Conservation (phyloP, 2,888 invertebrate genomes). For the Timema podura region DNA sequence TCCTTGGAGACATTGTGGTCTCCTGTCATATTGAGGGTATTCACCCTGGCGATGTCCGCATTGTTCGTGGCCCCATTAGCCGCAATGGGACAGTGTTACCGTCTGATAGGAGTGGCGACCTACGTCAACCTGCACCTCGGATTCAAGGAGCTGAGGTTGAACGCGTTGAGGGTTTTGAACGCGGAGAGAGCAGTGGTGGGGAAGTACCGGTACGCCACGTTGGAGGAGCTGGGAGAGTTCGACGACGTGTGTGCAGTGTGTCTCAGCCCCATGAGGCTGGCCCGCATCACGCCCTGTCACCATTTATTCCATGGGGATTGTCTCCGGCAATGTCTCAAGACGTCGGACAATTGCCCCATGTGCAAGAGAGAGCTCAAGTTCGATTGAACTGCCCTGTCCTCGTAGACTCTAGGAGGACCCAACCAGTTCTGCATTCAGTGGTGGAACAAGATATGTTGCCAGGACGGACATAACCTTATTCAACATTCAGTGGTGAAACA, state of each 20-base stretch:
- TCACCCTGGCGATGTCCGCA: slow-evolving; percentile 55
- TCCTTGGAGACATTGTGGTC: slow-evolving; percentile 68
- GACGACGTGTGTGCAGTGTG: slow-evolving; percentile 80
- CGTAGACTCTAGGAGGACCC: not conserved
- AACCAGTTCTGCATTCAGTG: no score
- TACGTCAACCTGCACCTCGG: slow-evolving; percentile 65
- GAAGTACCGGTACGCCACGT: slow-evolving; percentile 54
- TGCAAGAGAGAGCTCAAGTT: slow-evolving; percentile 65
- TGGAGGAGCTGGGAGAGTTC: slow-evolving; percentile 60
- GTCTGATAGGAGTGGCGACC: slow-evolving; percentile 54
- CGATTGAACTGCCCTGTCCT: slow-evolving; percentile 42
- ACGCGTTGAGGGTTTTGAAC: slow-evolving; percentile 52
- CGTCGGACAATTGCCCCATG: slow-evolving; percentile 67
- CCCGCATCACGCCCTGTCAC: slow-evolving; percentile 72
- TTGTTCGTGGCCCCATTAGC: slow-evolving; percentile 52
- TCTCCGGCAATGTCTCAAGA: slow-evolving; percentile 65
- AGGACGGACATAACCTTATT: no score
- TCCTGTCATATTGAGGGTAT: slow-evolving; percentile 58
- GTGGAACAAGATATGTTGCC: no score
- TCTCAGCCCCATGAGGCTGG: slow-evolving; percentile 63
- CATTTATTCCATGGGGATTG: slow-evolving; percentile 78
- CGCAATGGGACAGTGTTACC: slow-evolving; percentile 50
- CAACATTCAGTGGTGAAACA: no score
- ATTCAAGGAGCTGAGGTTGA: slow-evolving; percentile 57
- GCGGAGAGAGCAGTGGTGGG: slow-evolving; percentile 57